Evolutionary conservation across 2,888 invertebrate species (phyloP).

Genomic region (Ophion obscuratus): DNA sequence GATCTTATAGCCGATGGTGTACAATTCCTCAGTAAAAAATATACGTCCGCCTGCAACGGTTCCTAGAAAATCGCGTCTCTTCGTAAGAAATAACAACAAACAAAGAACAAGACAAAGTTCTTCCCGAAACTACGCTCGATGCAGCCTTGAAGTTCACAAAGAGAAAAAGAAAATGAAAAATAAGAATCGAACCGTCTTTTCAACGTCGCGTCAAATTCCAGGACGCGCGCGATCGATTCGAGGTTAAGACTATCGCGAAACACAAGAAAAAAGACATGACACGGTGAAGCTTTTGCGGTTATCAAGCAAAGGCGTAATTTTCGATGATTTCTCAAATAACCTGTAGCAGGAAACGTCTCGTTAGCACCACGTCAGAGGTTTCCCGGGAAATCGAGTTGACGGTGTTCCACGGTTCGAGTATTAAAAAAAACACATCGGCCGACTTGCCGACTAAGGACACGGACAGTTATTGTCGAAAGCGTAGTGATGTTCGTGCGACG

Average conservation of each 20-base stretch:
- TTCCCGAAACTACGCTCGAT: constrained; percentile 16
- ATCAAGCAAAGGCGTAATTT: constrained; percentile 22
- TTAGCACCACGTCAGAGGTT: constrained; percentile 62
- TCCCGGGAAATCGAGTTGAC: constrained; percentile 19
- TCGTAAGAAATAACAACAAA: constrained; percentile 23
- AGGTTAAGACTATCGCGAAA: background rate
- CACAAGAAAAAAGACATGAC: background rate
- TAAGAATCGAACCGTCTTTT: background rate
- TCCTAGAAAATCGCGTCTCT: background rate
- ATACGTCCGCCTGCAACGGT: background rate
- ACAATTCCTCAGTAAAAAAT: background rate
- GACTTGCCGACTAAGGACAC: background rate
- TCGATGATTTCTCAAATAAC: constrained; percentile 51
- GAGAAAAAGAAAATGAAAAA: constrained; percentile 1
- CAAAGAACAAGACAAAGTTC: background rate
- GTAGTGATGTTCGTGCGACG: constrained; percentile 40
- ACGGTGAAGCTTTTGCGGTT: background rate
- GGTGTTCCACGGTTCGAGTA: constrained; percentile 15
- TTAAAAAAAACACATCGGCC: constrained; percentile 15
- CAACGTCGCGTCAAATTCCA: background rate
- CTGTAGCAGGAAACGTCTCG: constrained; percentile 50
- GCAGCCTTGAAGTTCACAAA: background rate
- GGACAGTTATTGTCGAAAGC: constrained; percentile 35
- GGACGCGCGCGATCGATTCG: background rate
- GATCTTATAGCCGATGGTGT: background rate